These are phyloP conservation scores for Stenopsyche tienmushanensis DNA, from an alignment of 1,140 invertebrate genomes.

Conservation along the genomic window DNA sequence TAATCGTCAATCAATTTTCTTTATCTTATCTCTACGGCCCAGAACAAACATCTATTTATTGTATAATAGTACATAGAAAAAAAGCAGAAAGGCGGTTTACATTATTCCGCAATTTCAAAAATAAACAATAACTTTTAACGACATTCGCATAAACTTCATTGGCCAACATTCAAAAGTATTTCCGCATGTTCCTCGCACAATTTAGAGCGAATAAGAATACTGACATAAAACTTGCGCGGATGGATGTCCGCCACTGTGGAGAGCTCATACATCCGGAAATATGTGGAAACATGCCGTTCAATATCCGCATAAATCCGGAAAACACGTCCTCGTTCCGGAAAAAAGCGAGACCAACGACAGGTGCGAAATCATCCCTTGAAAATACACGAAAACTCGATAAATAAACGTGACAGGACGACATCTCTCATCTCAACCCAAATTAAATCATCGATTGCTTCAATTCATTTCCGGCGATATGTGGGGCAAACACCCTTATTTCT, in stretches of 20 bases:
- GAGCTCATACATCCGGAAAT: background rate
- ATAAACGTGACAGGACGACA: no score
- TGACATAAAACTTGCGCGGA: background rate
- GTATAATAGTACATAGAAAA: no score
- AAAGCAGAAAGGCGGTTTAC: no score
- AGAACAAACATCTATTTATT: no score
- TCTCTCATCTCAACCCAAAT: no score
- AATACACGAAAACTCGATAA: no score
- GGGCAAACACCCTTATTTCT: background rate
- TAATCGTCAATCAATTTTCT: no score
- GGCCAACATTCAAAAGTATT: conserved; percentile 2
- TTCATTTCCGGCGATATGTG: no score
- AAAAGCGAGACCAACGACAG: background rate
- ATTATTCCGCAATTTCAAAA: no score
- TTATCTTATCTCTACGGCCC: no score
- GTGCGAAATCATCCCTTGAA: background rate
- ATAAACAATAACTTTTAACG: background rate
- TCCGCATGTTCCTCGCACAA: background rate
- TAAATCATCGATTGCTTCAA: no score
- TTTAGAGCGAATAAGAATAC: background rate
- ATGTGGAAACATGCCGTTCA: background rate
- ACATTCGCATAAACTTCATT: conserved; percentile 8
- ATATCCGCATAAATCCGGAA: background rate
- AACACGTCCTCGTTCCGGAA: background rate
- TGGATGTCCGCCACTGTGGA: background rate